Percentiles rank a stretch among this genome's conserved stretches.
phyloP scores from a whole-genome alignment of 1,140 invertebrate species.

The Drosophila bocqueti region DNA sequence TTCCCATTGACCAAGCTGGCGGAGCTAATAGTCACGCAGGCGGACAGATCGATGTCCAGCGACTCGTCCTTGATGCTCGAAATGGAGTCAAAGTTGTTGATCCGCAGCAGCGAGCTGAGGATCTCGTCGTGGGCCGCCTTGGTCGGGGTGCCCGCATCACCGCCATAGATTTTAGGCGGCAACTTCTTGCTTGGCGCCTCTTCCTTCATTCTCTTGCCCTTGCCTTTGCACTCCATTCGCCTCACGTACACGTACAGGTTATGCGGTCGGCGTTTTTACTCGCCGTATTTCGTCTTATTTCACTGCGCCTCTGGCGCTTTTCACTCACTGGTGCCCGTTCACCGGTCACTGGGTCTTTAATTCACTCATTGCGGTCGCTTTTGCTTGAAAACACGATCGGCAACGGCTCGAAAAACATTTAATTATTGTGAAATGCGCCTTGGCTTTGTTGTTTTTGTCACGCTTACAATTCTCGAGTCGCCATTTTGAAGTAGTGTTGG shows the following conservation, averaged over 20 bases:
- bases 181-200: conserved; percentile 84
- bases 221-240: conserved; percentile 79
- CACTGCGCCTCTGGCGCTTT: conserved; percentile 31
- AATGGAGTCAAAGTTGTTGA: conserved; percentile 82
- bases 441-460: conserved; percentile 78
- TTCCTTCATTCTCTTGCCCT: conserved; percentile 79
- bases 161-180: conserved; percentile 80
- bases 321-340: conserved; percentile 42
- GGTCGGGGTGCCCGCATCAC: conserved; percentile 65
- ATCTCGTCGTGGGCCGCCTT: conserved; percentile 81
- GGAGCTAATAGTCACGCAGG: conserved; percentile 79
- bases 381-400: conserved; percentile 31
- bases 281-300: conserved; percentile 47
- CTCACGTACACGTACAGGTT: conserved; percentile 79
- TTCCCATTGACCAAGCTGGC: conserved; percentile 74
- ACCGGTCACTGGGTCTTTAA: conserved; percentile 42
- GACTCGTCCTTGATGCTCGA: conserved; percentile 84
- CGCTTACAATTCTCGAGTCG: conserved; percentile 77
- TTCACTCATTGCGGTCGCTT: conserved; percentile 58
- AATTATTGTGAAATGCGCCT: conserved; percentile 82
- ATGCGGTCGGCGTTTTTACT: conserved; percentile 75
- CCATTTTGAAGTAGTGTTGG: conserved; percentile 74
- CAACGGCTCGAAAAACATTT: conserved; percentile 63
- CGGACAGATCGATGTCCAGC: conserved; percentile 81
- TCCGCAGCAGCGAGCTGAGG: conserved; percentile 73